Conservation (phyloP, 2,113 vertebrate species). For the Ramphastos sulfuratus region DNA sequence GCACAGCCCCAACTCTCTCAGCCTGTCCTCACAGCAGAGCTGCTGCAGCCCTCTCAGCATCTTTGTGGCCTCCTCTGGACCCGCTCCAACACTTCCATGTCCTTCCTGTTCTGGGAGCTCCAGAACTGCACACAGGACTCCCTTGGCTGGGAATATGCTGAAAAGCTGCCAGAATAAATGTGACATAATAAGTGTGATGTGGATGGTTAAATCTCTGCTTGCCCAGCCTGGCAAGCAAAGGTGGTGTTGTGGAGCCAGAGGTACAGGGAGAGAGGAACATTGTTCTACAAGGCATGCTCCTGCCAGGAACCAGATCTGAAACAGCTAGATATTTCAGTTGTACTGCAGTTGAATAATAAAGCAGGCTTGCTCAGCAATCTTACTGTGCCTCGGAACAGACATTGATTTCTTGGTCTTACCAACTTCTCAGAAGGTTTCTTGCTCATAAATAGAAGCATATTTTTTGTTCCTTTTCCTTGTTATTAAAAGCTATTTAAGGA, state of each 20-base stretch:
- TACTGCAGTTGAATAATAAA: conserved; percentile 58
- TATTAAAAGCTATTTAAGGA: not conserved
- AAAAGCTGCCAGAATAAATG: conserved; percentile 72
- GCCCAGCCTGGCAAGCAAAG: conserved; percentile 50
- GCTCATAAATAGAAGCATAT: not conserved
- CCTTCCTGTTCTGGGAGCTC: too few relatives aligned
- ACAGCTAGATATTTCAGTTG: conserved; percentile 47
- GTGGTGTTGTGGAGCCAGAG: conserved; percentile 30
- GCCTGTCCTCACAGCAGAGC: too few relatives aligned
- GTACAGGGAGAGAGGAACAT: conserved; percentile 49
- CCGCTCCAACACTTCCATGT: too few relatives aligned
- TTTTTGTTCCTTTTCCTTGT: not conserved
- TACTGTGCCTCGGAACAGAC: not conserved
- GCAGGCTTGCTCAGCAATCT: conserved; percentile 39
- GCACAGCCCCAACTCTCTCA: too few relatives aligned
- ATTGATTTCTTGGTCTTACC: not conserved
- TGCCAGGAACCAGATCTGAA: conserved; percentile 42
- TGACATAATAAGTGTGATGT: conserved; percentile 64
- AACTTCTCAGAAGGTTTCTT: conserved; percentile 26
- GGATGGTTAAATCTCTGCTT: conserved; percentile 65
- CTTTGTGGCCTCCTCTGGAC: too few relatives aligned
- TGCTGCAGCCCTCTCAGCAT: too few relatives aligned
- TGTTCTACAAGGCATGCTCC: conserved; percentile 56
- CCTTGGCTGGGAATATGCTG: conserved; percentile 60
- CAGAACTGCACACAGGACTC: too few relatives aligned